These are phyloP conservation scores for Chelonus formosanus DNA, from an alignment of 2,888 invertebrate genomes.

Conservation along the genomic window DNA sequence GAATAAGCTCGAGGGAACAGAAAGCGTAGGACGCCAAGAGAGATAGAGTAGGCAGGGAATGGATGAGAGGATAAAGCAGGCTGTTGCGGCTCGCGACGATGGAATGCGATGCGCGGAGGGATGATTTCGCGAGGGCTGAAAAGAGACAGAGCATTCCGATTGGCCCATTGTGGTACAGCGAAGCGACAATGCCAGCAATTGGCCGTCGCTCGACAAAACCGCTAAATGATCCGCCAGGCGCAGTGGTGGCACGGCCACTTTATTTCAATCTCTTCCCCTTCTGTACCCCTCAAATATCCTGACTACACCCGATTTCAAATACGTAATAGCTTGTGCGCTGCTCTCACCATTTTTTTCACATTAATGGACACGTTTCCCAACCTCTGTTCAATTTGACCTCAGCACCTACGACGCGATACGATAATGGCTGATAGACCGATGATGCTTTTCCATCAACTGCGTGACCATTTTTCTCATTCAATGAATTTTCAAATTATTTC, in stretches of 20 bases:
- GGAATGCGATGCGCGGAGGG: constrained; percentile 33
- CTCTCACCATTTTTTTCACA: constrained; percentile 18
- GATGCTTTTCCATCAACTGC: constrained; percentile 23
- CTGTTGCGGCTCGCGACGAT: constrained; percentile 30
- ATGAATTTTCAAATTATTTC: constrained; percentile 21
- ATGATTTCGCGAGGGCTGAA: constrained; percentile 47
- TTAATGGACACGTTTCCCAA: constrained; percentile 29
- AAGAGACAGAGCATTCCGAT: constrained; percentile 64
- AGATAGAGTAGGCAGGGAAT: constrained; percentile 3
- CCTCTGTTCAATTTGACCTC: constrained; percentile 24
- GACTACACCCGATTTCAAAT: constrained; percentile 28
- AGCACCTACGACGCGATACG: constrained; percentile 21
- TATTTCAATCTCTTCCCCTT: constrained; percentile 61
- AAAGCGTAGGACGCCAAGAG: constrained; percentile 15
- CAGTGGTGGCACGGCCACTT: constrained; percentile 63
- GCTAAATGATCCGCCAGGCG: constrained; percentile 65
- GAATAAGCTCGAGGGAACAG: constrained; percentile 25
- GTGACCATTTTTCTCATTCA: constrained; percentile 14
- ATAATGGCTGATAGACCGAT: constrained; percentile 24
- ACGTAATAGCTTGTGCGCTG: constrained; percentile 27
- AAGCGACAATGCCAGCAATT: constrained; percentile 66
- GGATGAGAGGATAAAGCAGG: constrained; percentile 30
- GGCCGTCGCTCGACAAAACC: constrained; percentile 67
- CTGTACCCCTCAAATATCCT: constrained; percentile 33
- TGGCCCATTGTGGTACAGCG: constrained; percentile 66